Conservation (phyloP, 2,797 vertebrate species). For the Acanthiza pusilla region DNA sequence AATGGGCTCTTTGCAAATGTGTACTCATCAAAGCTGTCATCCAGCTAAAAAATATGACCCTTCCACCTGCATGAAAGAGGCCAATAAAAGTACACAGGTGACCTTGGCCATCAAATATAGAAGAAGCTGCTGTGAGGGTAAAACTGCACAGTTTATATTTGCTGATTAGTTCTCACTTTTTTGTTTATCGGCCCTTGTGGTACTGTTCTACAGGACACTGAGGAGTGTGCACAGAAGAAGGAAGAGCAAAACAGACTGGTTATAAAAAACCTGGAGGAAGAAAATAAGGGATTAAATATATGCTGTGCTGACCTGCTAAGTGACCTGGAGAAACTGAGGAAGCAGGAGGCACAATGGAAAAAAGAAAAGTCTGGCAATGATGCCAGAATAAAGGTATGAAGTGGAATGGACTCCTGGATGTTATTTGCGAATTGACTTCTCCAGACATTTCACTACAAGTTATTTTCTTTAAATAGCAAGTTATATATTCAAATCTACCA, state of each 20-base stretch:
- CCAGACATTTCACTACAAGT: slow-evolving; percentile 62
- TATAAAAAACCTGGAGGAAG: slow-evolving; percentile 82
- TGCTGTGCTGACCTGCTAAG: slow-evolving; percentile 82
- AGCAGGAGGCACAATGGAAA: slow-evolving; percentile 79
- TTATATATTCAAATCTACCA: slow-evolving; percentile 81
- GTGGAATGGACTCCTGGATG: slow-evolving; percentile 10
- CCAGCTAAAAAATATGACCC: slow-evolving; percentile 83
- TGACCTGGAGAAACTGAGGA: slow-evolving; percentile 91
- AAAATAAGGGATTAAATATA: slow-evolving; percentile 86
- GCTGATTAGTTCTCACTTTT: slow-evolving; percentile 78
- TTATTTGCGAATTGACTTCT: slow-evolving; percentile 64
- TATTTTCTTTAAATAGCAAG: slow-evolving; percentile 80
- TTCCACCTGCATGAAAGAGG: slow-evolving; percentile 82
- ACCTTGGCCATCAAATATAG: slow-evolving; percentile 87
- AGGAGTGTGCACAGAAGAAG: slow-evolving; percentile 79
- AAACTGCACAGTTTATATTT: slow-evolving; percentile 81
- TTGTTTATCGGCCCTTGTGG: slow-evolving; percentile 78
- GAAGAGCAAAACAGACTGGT: slow-evolving; percentile 82
- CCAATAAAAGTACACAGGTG: slow-evolving; percentile 85
- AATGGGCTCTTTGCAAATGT: slow-evolving; percentile 91
- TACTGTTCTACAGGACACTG: slow-evolving; percentile 82
- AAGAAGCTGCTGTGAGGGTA: slow-evolving; percentile 74
- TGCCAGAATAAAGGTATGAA: slow-evolving; percentile 85
- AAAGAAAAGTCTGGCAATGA: slow-evolving; percentile 79
- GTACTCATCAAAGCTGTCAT: slow-evolving; percentile 96